A percentile compares a stretch with the other conserved stretches of the same genome.
Conservation (phyloP, 64 coral and sea anemone species). For the Astreopora myriophthalma region DNA sequence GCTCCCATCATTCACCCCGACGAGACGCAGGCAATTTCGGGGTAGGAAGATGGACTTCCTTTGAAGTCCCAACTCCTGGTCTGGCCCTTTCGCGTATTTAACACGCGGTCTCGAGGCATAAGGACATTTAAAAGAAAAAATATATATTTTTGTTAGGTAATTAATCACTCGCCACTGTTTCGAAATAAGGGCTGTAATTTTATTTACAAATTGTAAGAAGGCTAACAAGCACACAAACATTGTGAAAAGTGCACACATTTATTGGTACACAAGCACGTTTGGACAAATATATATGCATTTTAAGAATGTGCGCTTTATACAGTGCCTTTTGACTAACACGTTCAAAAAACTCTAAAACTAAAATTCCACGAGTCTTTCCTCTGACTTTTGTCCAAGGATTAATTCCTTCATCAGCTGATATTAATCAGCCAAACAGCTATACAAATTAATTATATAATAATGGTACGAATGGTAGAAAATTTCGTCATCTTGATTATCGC, state of each 20-base stretch:
- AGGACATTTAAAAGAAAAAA: background rate
- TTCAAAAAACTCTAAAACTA: conserved; percentile 99
- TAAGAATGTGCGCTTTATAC: conserved; percentile 99
- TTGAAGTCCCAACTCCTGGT: too few species aligned
- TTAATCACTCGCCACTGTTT: conserved; percentile 6
- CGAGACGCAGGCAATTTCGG: too few species aligned
- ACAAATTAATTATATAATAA: conserved; percentile 99
- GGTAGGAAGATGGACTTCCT: too few species aligned
- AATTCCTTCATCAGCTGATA: conserved; percentile 71
- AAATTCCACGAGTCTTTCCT: conserved; percentile 81
- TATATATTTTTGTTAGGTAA: background rate
- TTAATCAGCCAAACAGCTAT: conserved; percentile 81
- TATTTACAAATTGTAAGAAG: conserved; percentile 52
- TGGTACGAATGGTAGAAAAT: conserved; percentile 99
- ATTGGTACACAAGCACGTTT: conserved; percentile 89
- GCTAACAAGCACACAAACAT: conserved; percentile 68
- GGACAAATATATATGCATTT: conserved; percentile 90
- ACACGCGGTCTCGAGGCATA: too few species aligned
- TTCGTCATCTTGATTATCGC: conserved; percentile 92
- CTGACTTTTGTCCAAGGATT: conserved; percentile 40
- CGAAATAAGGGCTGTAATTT: conserved; percentile 53
- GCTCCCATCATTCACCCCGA: too few species aligned
- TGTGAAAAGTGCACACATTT: conserved; percentile 98
- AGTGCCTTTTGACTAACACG: conserved; percentile 91
- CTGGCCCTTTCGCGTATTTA: too few species aligned